Conservation (phyloP, 1,140 invertebrate species). For the Lepidurus arcticus region DNA sequence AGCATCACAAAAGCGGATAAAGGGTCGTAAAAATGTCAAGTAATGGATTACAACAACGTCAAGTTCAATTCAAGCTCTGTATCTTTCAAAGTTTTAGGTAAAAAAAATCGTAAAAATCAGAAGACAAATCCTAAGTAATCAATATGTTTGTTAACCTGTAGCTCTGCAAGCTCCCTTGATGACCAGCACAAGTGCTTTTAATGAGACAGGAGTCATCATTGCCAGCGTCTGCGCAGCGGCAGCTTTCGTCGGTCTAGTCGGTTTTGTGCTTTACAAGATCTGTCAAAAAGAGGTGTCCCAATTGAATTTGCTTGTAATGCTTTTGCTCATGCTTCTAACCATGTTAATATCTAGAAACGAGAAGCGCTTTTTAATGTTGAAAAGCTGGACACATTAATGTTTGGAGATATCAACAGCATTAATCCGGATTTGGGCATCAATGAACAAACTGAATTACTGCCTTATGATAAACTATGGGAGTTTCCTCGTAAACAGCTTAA, state of each 20-base stretch:
- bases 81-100: background rate
- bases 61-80: background rate
- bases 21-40: too few relatives aligned
- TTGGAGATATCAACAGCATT: slow-evolving; percentile 68
- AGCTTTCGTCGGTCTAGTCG: slow-evolving; percentile 43
- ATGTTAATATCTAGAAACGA: slow-evolving; percentile 32
- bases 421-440: slow-evolving; percentile 83
- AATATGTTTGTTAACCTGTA: background rate
- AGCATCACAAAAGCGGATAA: too few relatives aligned
- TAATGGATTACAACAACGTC: background rate
- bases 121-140: background rate
- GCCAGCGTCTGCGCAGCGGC: slow-evolving; percentile 44
- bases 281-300: too few relatives aligned
- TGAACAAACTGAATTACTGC: slow-evolving; percentile 84
- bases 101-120: background rate
- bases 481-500: too few relatives aligned
- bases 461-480: slow-evolving; percentile 85
- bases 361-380: slow-evolving; percentile 34
- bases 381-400: slow-evolving; percentile 58
- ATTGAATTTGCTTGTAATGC: too few relatives aligned
- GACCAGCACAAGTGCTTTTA: too few relatives aligned
- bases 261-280: too few relatives aligned
- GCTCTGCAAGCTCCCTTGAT: background rate
- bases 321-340: background rate
- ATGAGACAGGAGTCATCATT: slow-evolving; percentile 25